Conservation (phyloP, 2,113 vertebrate genomes). For the Carettochelys insculpta region DNA sequence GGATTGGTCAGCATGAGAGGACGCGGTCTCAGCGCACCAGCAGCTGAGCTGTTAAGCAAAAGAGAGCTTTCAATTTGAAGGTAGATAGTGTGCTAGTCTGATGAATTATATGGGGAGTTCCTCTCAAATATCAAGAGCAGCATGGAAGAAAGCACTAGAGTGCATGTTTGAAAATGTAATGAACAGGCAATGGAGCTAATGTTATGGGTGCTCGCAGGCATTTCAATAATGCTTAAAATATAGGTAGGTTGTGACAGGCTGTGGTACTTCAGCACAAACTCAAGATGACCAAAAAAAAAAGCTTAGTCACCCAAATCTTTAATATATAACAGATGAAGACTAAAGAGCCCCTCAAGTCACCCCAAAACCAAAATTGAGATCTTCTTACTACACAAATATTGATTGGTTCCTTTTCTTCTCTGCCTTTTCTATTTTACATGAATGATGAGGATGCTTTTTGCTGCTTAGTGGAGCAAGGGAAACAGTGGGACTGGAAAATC, state of each 20-base stretch:
- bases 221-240: not conserved
- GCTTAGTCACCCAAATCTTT: not conserved
- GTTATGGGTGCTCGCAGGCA: slow-evolving; percentile 1
- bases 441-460: slow-evolving; percentile 25
- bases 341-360: not conserved
- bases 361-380: not conserved
- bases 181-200: not conserved
- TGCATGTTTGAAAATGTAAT: slow-evolving; percentile 7
- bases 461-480: not conserved
- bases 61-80: not conserved
- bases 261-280: not conserved
- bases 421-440: not conserved
- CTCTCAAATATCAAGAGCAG: not conserved
- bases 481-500: not conserved
- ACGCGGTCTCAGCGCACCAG: not conserved
- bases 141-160: not conserved
- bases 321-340: not conserved
- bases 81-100: not conserved
- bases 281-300: not conserved
- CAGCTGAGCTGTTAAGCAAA: not conserved
- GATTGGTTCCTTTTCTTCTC: not conserved
- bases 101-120: not conserved
- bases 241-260: not conserved
- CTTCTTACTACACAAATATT: not conserved
- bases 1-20: not conserved